Evolutionary conservation across 2,113 vertebrate genomes (phyloP).

Genomic region (Suricata suricatta): DNA sequence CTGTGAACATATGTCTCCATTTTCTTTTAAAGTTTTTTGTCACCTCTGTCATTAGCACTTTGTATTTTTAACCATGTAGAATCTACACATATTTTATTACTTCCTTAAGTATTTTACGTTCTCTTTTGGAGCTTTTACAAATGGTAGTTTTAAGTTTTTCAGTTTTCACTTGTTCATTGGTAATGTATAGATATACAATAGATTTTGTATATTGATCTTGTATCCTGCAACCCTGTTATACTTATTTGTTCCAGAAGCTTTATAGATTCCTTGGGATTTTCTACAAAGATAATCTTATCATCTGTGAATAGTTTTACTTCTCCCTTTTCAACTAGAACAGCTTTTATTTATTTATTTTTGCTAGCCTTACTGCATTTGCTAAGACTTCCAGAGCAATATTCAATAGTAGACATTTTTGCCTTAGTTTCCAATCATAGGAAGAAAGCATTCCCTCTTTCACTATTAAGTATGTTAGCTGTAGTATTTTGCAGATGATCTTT

Average conservation of each 20-base stretch:
- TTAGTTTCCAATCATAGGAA: not conserved
- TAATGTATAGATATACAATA: not conserved
- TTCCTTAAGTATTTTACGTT: not conserved
- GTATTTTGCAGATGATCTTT: not conserved
- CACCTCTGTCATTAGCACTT: not conserved
- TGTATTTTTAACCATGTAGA: not conserved
- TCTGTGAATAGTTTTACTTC: not conserved
- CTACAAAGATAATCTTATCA: not conserved
- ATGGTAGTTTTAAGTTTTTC: not conserved
- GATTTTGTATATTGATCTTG: not conserved
- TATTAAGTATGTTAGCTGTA: not conserved
- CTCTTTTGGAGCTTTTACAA: not conserved
- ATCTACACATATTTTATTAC: not conserved
- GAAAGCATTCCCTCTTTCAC: not conserved
- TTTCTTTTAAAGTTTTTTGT: not conserved
- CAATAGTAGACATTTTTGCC: not conserved
- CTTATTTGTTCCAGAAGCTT: not conserved
- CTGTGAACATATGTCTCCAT: not conserved
- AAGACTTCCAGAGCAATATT: not conserved
- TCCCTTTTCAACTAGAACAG: not conserved
- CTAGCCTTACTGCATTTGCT: not conserved
- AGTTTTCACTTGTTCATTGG: not conserved
- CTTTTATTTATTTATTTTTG: not conserved
- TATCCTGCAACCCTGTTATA: not conserved
- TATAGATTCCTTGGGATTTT: not conserved